Evolutionary conservation across 2,888 invertebrate genomes (phyloP), one percentile per base, ranked within the genome.

Genomic region (Agonum fuliginosum): DNA sequence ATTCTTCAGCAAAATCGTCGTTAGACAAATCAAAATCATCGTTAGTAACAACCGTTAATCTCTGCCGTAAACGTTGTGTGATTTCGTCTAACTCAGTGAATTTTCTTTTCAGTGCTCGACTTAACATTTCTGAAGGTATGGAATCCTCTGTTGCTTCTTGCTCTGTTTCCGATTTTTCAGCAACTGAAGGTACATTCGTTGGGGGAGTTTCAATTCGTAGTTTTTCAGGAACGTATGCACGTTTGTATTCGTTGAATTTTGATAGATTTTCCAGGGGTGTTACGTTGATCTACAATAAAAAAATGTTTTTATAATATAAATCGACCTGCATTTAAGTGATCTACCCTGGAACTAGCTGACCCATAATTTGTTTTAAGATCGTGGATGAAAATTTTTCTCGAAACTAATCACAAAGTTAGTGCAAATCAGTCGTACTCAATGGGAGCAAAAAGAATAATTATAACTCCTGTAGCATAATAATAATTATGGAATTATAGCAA

Each of bases 21-120:
- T 85, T 85, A 10, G 83, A 84, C 2, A 82, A 85, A 34, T 88
- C 87, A 3, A 88, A 88, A 65, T 89, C 88, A 3, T 87, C 87
- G 14, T 88, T 88, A 0, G 91, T 91, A 0, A 91, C 90, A 81
- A 90, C 89, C 20, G 88, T 88, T 34, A 92, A 84, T 12, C 91
- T 87, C 3, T 88, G 87, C 75, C 89, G 87, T 78, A 91, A 84
- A 74, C 91, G 87, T 83, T 90, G 89, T 0, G 91, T 91, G 58
- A 92, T 92, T 84, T 90, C 90, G 81, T 92, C 91, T 30, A 92
- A 82, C 83, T 92, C 92, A 0, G 88, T 88, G 79, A 91, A 89
- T 85, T 92, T 92, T 78, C 91, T 87, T 81, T 91, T 91, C 43
- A 88, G 86, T 34, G 89, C 87, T 78, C 88, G 85, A 30, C 87